A percentile compares a stretch with the other conserved stretches of the same genome.
phyloP scores from a whole-genome alignment of 1,140 invertebrate genomes.

The Drosophila parvula region DNA sequence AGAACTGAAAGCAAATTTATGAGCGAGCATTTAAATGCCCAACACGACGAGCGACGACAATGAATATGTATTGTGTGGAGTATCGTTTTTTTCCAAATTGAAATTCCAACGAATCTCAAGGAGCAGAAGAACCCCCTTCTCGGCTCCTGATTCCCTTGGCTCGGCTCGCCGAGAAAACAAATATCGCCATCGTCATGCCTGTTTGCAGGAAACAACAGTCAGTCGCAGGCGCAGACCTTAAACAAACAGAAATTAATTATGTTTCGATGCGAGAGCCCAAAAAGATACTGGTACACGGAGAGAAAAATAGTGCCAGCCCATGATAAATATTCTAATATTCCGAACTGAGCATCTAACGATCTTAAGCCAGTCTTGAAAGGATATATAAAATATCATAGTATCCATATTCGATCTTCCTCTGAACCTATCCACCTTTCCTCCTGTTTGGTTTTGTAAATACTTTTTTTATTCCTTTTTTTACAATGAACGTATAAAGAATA shows the following conservation, averaged over 20 bases:
- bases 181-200: conserved; percentile 54
- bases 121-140: conserved; percentile 47
- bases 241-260: conserved; percentile 84
- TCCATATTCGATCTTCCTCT: too few relatives aligned
- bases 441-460: not conserved
- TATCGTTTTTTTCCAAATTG: conserved; percentile 51
- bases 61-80: conserved; percentile 70
- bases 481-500: not conserved
- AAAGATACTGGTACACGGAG: conserved; percentile 21
- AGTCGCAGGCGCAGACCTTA: conserved; percentile 72
- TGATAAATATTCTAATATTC: too few relatives aligned
- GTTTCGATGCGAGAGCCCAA: conserved; percentile 68
- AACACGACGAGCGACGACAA: conserved; percentile 54
- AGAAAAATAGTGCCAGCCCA: conserved; percentile 1
- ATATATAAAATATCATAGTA: too few relatives aligned
- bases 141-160: conserved; percentile 2
- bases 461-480: not conserved
- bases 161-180: conserved; percentile 46
- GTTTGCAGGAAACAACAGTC: conserved; percentile 71
- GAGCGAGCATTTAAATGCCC: conserved; percentile 75
- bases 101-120: conserved; percentile 79
- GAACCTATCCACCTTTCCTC: not conserved
- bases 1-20: conserved; percentile 60
- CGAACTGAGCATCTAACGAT: too few relatives aligned
- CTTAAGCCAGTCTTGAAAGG: too few relatives aligned